Percentiles rank a stretch among this genome's conserved stretches.
Conservation (phyloP, 1,140 invertebrate species). For the Meloidogyne exigua region DNA sequence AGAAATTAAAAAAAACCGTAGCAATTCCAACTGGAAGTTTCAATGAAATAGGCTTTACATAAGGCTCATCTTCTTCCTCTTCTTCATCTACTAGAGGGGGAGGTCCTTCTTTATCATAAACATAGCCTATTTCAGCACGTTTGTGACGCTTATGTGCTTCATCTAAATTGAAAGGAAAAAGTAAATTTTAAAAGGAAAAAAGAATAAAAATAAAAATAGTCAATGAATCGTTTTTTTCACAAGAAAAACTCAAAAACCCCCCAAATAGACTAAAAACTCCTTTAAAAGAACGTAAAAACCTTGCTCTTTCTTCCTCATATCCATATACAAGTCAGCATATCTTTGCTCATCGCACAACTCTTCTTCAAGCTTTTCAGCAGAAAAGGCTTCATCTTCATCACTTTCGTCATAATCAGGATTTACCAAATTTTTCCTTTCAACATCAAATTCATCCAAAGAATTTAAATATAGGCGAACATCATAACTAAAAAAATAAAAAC, state of each 20-base stretch:
- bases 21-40: conserved; percentile 64
- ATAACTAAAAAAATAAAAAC: conserved; percentile 73
- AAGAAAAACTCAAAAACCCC: too few relatives aligned
- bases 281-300: neutral
- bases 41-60: conserved; percentile 54
- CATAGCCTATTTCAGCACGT: conserved; percentile 47
- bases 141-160: conserved; percentile 28
- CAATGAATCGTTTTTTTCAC: too few relatives aligned
- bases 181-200: too few relatives aligned
- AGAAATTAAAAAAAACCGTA: conserved; percentile 65
- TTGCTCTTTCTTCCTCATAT: conserved; percentile 42
- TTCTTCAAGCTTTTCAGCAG: conserved; percentile 72
- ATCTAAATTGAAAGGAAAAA: conserved; percentile 35
- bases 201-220: too few relatives aligned
- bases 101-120: conserved; percentile 36
- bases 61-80: conserved; percentile 60
- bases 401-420: neutral
- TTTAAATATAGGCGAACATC: conserved; percentile 85
- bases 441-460: conserved; percentile 42
- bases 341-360: conserved; percentile 77
- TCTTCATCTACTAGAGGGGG: conserved; percentile 32
- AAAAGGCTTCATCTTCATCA: conserved; percentile 47
- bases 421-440: conserved; percentile 22
- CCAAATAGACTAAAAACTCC: neutral
- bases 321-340: conserved; percentile 64